phyloP scores from a whole-genome alignment of 2,797 vertebrate species.

The Alauda arvensis region DNA sequence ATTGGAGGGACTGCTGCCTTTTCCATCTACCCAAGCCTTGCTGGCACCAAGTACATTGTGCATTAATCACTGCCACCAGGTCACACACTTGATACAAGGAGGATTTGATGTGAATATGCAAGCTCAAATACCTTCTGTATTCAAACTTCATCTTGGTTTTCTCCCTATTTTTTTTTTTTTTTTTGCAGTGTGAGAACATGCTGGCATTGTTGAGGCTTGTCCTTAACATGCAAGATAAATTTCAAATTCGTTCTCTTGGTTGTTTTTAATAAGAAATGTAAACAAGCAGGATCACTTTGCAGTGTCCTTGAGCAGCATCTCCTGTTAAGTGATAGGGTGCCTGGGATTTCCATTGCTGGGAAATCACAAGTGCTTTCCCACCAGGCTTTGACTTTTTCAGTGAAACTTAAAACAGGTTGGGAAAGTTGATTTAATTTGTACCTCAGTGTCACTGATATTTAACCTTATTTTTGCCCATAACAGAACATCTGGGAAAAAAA shows the following conservation, averaged over 20 bases:
- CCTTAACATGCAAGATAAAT: constrained; percentile 60
- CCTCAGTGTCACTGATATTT: neutral
- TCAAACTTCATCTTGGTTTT: neutral
- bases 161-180: neutral
- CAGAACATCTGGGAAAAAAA: neutral
- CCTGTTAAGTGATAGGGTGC: neutral
- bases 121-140: neutral
- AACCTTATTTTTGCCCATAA: neutral
- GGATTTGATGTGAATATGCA: neutral
- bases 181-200: constrained; percentile 23
- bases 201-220: constrained; percentile 50
- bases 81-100: neutral
- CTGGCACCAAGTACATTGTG: neutral
- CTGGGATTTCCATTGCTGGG: neutral
- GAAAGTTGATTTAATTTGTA: neutral
- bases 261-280: constrained; percentile 57
- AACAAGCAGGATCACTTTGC: constrained; percentile 44
- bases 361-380: constrained; percentile 15
- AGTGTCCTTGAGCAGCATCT: constrained; percentile 24
- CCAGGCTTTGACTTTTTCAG: neutral
- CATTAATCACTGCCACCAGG: neutral
- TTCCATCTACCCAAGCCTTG: neutral
- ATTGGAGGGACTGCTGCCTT: neutral
- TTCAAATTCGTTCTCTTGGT: constrained; percentile 39
- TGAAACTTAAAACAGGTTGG: neutral